Evolutionary conservation across 2,113 vertebrate genomes (phyloP).

Genomic region (Crotalus helleri): DNA sequence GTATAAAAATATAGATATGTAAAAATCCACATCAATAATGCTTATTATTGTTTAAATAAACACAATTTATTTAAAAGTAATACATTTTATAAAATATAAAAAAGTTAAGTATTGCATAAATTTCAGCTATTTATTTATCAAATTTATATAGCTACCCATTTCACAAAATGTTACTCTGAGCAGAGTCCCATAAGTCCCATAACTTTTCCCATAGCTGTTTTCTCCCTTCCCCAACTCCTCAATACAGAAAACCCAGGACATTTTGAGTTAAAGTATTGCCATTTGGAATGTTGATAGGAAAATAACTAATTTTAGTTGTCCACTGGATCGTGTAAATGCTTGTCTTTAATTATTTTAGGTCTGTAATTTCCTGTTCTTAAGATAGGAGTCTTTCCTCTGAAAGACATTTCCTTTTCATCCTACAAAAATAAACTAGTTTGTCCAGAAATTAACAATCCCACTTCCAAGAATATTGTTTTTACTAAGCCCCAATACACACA

Average conservation of each 20-base stretch:
- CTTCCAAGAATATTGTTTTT: background rate
- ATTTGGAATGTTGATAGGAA: background rate
- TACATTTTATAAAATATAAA: background rate
- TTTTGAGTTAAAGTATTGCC: background rate
- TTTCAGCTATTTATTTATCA: background rate
- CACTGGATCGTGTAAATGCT: background rate
- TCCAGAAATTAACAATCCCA: background rate
- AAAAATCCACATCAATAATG: background rate
- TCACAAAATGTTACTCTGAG: background rate
- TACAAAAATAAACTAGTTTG: background rate
- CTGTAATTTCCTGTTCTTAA: background rate
- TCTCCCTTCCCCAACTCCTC: background rate
- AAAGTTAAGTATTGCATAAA: background rate
- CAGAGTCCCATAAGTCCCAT: background rate
- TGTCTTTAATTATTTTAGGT: background rate
- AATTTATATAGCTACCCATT: background rate
- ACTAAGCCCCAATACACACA: background rate
- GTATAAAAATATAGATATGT: background rate
- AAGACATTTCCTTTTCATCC: background rate
- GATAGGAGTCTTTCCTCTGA: background rate
- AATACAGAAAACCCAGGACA: background rate
- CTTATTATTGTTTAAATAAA: background rate
- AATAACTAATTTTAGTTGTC: background rate
- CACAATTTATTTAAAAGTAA: background rate
- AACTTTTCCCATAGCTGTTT: background rate